phyloP scores from a whole-genome alignment of 2,113 vertebrate genomes.

The Ophiodon elongatus region DNA sequence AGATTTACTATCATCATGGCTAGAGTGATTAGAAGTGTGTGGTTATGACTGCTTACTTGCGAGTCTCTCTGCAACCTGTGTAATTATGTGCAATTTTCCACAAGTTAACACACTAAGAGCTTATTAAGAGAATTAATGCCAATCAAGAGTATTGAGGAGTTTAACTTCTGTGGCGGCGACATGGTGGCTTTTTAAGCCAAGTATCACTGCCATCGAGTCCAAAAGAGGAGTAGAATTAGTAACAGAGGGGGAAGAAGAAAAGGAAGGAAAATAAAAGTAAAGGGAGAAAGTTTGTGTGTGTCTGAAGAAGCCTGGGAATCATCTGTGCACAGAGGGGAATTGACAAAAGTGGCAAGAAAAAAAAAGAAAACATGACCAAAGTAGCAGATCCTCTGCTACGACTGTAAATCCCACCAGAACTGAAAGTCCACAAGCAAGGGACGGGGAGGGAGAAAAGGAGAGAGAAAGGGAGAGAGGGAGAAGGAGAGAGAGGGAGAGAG shows the following conservation, averaged over 20 bases:
- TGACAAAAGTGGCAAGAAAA: constrained; percentile 55
- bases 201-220: neutral
- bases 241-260: neutral
- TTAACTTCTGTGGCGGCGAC: neutral
- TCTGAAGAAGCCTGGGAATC: constrained; percentile 57
- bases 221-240: constrained; percentile 4
- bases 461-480: neutral
- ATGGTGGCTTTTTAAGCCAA: constrained; percentile 25
- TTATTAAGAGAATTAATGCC: constrained; percentile 19
- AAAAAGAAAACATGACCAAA: constrained; percentile 24
- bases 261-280: neutral
- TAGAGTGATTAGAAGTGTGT: constrained; percentile 15
- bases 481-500: too few relatives aligned
- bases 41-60: neutral
- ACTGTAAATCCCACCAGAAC: constrained; percentile 64
- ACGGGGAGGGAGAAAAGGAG: neutral
- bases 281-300: neutral
- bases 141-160: constrained; percentile 20
- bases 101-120: neutral
- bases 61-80: neutral
- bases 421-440: constrained; percentile 9
- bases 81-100: constrained; percentile 27
- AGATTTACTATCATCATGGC: constrained; percentile 29
- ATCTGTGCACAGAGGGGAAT: constrained; percentile 49
- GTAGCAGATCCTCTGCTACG: constrained; percentile 55